Evolutionary conservation across 2,113 vertebrate genomes (phyloP).

Genomic region (Pollachius pollachius): DNA sequence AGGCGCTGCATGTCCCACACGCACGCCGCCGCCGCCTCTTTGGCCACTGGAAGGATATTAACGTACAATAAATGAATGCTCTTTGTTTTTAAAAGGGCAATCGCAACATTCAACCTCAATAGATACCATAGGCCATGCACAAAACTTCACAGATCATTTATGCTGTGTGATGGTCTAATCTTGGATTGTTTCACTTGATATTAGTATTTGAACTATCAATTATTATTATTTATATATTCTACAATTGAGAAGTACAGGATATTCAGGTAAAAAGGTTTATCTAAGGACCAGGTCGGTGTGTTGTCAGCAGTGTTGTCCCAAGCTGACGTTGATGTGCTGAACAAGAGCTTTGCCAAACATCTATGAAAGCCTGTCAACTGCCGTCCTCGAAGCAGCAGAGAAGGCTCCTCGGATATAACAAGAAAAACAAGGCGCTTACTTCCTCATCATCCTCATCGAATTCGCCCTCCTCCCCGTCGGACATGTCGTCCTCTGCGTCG

Average conservation of each 20-base stretch:
- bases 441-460: conserved; percentile 58
- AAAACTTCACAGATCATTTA: neutral
- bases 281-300: too few species aligned
- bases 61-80: neutral
- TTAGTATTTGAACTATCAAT: neutral
- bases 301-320: too few species aligned
- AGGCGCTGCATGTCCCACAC: conserved; percentile 84
- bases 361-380: too few species aligned
- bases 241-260: neutral
- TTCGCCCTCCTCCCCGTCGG: conserved; percentile 19
- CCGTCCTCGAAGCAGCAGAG: neutral
- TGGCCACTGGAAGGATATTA: conserved; percentile 49
- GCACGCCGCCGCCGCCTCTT: conserved; percentile 74
- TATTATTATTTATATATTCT: neutral
- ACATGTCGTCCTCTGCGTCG: conserved; percentile 64
- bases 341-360: too few species aligned
- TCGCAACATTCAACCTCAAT: too few species aligned
- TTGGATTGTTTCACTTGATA: neutral
- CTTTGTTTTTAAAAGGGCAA: neutral
- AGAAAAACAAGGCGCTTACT: conserved; percentile 36
- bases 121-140: too few species aligned
- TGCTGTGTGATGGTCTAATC: neutral
- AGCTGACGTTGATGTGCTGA: too few species aligned
- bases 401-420: neutral
- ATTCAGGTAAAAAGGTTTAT: too few species aligned